Evolutionary conservation across 2,113 vertebrate genomes (phyloP), one percentile per base, ranked within the genome.

Genomic region (Pangasianodon gigas): DNA sequence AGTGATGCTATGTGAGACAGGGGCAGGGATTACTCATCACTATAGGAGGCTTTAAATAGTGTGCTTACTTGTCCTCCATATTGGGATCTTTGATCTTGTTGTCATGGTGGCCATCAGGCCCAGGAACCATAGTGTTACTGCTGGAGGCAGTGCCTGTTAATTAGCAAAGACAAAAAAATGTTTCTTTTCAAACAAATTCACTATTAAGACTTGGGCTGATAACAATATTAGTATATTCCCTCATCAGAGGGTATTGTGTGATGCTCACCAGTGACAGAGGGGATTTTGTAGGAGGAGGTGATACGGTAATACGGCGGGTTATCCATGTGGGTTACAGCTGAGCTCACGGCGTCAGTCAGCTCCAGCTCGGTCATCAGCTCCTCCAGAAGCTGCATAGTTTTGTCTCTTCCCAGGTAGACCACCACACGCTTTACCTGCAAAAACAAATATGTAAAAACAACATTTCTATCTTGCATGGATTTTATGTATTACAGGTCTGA

Each of bases 101-200:
- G 11, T 99, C 98, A 60, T 96, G 96, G 91, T 97, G 98, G 91
- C 96, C 93, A 16, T 99, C 98, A 46, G 95, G 95, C 89, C 97
- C 97, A 92, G 98, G 97, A 92, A 99, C 97, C 98, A 99, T 99
- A 85, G 98, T 99, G 96, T 99, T 99, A 96, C 97, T 99, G 94
- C 98, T 99, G 90, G 98, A 99, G 90, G 98, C 97, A 93, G 98
- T 99, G 95, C 98, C 98, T 99, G 92, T 60, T 46, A 51, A 6
- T 85, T 14, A 58, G 18, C 67, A 83, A 24, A 86, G 11, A 44
- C n/a, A 86, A n/a, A 85, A 10, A 80, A 52, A 80, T 0, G 14
- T 13, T 80, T 80, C 6, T 80, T 54, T 52, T 52, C 26, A 51
- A 79, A 14, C 56, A 84, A 84, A 44, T 16, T 41, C 4, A 37